A percentile compares a stretch with the other conserved stretches of the same genome.
These are phyloP conservation scores for Poecilia velifera DNA, from an alignment of 2,797 vertebrate genomes.

Conservation along the genomic window DNA sequence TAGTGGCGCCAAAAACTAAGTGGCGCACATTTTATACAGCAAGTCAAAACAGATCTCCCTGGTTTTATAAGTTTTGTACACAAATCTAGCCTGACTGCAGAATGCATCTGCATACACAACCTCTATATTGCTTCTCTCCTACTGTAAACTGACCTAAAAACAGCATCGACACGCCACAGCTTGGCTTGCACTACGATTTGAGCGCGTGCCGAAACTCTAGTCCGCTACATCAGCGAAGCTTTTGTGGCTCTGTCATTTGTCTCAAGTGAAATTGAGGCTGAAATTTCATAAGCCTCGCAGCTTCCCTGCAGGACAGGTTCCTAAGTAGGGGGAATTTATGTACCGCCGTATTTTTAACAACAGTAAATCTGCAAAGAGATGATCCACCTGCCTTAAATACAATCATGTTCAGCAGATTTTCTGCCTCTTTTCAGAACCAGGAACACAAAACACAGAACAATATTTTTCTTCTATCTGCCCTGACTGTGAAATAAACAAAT, in stretches of 20 bases:
- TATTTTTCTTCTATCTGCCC: background rate
- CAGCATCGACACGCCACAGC: conserved; percentile 16
- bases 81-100: conserved; percentile 4
- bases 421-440: background rate
- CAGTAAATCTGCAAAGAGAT: conserved; percentile 6
- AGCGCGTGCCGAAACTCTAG: conserved; percentile 42
- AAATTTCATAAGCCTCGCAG: background rate
- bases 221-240: conserved; percentile 31
- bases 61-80: background rate
- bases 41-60: conserved; percentile 1
- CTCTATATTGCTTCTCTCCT: background rate
- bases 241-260: conserved; percentile 39
- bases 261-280: conserved; percentile 10
- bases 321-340: background rate
- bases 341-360: background rate
- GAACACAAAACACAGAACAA: background rate
- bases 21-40: background rate
- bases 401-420: background rate
- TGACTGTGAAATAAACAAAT: conserved; percentile 12
- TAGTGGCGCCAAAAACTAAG: background rate
- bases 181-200: conserved; percentile 20
- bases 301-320: background rate
- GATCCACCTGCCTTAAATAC: background rate
- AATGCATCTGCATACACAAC: conserved; percentile 11
- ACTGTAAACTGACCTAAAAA: conserved; percentile 8